Percentiles rank a stretch among this genome's conserved stretches.
These are phyloP conservation scores for Cirrhinus molitorella DNA, from an alignment of 2,797 vertebrate genomes.

Conservation along the genomic window DNA sequence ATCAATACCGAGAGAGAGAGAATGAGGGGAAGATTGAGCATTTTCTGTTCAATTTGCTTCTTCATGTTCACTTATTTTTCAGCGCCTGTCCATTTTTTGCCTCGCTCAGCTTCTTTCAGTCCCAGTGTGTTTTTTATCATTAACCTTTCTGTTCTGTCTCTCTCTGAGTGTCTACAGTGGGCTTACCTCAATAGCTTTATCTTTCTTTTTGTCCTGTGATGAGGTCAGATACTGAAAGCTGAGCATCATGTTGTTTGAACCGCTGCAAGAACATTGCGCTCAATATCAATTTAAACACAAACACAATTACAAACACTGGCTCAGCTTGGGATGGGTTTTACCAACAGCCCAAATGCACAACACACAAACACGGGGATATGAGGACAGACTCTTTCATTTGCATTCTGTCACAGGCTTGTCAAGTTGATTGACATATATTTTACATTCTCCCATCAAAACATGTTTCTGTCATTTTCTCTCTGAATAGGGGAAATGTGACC, in stretches of 20 bases:
- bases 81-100: conserved; percentile 32
- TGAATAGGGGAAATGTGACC: conserved; percentile 39
- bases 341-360: background rate
- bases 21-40: background rate
- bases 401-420: conserved; percentile 49
- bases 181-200: conserved; percentile 25
- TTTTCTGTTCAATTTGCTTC: conserved; percentile 51
- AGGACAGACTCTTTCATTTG: conserved; percentile 37
- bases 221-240: conserved; percentile 43
- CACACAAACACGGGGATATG: background rate
- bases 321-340: conserved; percentile 33
- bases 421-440: conserved; percentile 35
- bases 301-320: conserved; percentile 46
- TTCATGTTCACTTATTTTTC: conserved; percentile 44
- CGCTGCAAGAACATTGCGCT: conserved; percentile 30
- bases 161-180: background rate
- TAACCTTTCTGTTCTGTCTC: conserved; percentile 13
- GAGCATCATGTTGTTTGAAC: conserved; percentile 33
- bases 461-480: conserved; percentile 39
- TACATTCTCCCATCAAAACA: conserved; percentile 39
- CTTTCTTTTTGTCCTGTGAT: conserved; percentile 48
- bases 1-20: conserved; percentile 40
- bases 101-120: conserved; percentile 8
- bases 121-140: conserved; percentile 34
- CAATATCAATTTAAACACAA: conserved; percentile 48